Percentiles rank a stretch among this genome's conserved stretches.
Conservation (phyloP, 2,797 vertebrate genomes). For the Anomalospiza imberbis region DNA sequence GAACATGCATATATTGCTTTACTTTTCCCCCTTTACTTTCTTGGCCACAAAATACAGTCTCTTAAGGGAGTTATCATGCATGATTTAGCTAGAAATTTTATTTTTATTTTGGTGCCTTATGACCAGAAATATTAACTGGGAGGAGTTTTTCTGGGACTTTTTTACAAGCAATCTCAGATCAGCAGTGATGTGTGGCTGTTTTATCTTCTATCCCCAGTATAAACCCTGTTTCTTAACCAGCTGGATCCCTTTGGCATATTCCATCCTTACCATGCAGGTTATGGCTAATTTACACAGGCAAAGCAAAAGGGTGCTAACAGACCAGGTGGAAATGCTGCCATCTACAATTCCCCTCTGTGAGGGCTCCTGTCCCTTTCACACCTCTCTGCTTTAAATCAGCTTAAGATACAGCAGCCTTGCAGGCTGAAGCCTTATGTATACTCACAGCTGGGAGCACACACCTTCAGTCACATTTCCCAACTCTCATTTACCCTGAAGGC, state of each 20-base stretch:
- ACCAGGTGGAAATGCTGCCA: not conserved
- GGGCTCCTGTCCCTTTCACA: not conserved
- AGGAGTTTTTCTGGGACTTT: not conserved
- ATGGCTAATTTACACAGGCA: not conserved
- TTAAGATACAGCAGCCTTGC: not conserved
- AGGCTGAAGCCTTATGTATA: not conserved
- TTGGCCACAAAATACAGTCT: not conserved
- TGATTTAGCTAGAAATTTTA: not conserved
- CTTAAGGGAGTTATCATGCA: not conserved
- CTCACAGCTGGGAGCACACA: not conserved
- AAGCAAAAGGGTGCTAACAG: not conserved
- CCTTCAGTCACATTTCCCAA: not conserved
- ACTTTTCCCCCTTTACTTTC: not conserved
- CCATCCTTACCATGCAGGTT: not conserved
- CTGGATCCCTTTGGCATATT: not conserved
- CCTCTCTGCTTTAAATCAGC: not conserved
- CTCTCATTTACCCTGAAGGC: not conserved
- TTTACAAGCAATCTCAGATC: not conserved
- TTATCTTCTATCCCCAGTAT: not conserved
- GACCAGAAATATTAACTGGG: not conserved
- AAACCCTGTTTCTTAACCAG: not conserved
- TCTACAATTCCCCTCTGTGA: not conserved
- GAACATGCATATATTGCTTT: not conserved
- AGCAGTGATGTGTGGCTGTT: not conserved
- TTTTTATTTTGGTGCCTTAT: not conserved